phyloP scores from a whole-genome alignment of 1,140 invertebrate species.

The Lepidostoma basale region DNA sequence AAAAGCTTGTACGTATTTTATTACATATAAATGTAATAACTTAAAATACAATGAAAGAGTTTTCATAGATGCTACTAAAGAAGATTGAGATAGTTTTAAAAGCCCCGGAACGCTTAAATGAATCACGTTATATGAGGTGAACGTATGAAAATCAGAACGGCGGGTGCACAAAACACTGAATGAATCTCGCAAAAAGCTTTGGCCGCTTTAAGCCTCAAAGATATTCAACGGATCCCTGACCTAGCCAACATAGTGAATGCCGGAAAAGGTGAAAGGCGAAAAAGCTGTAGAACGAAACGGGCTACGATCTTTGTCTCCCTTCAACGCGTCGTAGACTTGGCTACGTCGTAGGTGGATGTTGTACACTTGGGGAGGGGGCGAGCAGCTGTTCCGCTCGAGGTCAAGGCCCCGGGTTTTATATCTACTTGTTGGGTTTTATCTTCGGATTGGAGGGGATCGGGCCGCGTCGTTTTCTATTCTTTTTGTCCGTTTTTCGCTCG shows the following conservation, averaged over 20 bases:
- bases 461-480: too few species aligned
- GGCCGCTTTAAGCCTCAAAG: constrained; percentile 1
- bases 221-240: constrained; percentile 26
- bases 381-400: constrained; percentile 35
- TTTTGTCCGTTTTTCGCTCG: too few species aligned
- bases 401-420: constrained; percentile 36
- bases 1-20: too few species aligned
- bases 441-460: constrained; percentile 5
- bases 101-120: too few species aligned
- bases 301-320: constrained; percentile 22
- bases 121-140: too few species aligned
- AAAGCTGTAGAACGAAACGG: constrained; percentile 25
- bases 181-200: constrained; percentile 6
- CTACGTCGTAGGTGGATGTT: constrained; percentile 28
- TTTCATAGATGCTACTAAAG: too few species aligned
- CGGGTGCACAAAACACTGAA: constrained; percentile 4
- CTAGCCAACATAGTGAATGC: constrained; percentile 25
- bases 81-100: too few species aligned
- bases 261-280: constrained; percentile 33
- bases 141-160: too few species aligned
- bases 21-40: too few species aligned
- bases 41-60: too few species aligned
- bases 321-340: constrained; percentile 24
- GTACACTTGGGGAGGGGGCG: background rate
- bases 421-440: constrained; percentile 37